Base-by-base conservation (phyloP, 1,140 invertebrate species). In the Nasonia vitripennis region DNA sequence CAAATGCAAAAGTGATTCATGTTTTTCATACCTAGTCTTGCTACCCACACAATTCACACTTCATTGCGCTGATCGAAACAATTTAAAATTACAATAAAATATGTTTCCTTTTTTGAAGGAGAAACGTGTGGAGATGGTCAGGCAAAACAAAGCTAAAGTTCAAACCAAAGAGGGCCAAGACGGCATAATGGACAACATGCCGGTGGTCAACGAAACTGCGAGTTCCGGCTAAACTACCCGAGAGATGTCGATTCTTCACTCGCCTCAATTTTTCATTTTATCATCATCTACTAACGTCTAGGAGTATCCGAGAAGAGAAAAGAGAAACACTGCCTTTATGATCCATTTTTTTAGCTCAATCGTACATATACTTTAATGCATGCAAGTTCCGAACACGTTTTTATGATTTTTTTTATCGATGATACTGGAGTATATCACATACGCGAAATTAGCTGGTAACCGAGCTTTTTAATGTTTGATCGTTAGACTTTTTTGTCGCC, bases 101-200 rank as follows among this genome's bases (percentile, higher is more conserved):
- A 17, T 51, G 14, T 83, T 87, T 87, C 89, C 85, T 88, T 86
- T 89, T 87, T 95, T 95, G 68, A 93, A 98, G 97, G 97, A 98
- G 93, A 96, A 95, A 90, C 96, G 96, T 90, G 96, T 96, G 73
- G 96, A 97, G 91, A 93, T 96, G 87, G 97, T 98, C 85, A 96
- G 97, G 89, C 96, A 97, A 93, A 98, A 98, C 91, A 97, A 97
- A 93, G 95, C 95, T 87, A 95, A 95, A 87, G 88, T 92, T 48
- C 79, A 78, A 62, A 82, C 91, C 92, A 86, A 91, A 92, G 89
- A 91, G 90, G 82, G 89, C 80, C 41, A 91, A 87, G 80, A 87
- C 73, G 10, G 87, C 87, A 68, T 77, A 2, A 31, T 78, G 12
- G 90, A 89, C 31, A 90, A 89, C n/a, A 90, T 91, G 86, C 87